phyloP scores from a whole-genome alignment of 2,797 vertebrate genomes.

The Picus viridis region DNA sequence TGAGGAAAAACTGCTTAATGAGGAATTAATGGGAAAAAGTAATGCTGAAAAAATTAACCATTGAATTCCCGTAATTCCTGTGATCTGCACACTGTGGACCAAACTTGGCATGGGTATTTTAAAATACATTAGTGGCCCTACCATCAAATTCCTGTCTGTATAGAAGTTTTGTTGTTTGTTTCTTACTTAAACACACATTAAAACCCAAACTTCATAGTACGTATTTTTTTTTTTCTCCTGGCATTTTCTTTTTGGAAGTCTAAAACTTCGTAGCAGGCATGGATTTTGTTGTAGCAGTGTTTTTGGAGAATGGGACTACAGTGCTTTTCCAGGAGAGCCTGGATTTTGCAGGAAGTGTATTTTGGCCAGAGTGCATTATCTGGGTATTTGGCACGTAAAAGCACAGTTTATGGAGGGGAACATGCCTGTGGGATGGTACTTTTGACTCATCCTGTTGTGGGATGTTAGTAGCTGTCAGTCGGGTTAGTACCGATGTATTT shows the following conservation, averaged over 20 bases:
- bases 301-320: not conserved
- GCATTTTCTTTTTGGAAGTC: not conserved
- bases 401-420: not conserved
- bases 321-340: not conserved
- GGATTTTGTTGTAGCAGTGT: not conserved
- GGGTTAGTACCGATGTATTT: not conserved
- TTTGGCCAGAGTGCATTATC: not conserved
- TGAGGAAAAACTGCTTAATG: not conserved
- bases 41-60: not conserved
- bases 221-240: not conserved
- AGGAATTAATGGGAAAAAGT: not conserved
- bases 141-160: not conserved
- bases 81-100: not conserved
- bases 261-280: not conserved
- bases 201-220: not conserved
- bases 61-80: not conserved
- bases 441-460: not conserved
- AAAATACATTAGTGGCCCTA: not conserved
- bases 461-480: not conserved
- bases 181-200: not conserved
- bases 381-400: not conserved
- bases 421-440: not conserved
- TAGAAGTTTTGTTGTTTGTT: not conserved
- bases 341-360: not conserved
- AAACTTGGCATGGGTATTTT: not conserved